phyloP scores from a whole-genome alignment of 2,797 vertebrate species.

The Chaetodon trifasciatus region DNA sequence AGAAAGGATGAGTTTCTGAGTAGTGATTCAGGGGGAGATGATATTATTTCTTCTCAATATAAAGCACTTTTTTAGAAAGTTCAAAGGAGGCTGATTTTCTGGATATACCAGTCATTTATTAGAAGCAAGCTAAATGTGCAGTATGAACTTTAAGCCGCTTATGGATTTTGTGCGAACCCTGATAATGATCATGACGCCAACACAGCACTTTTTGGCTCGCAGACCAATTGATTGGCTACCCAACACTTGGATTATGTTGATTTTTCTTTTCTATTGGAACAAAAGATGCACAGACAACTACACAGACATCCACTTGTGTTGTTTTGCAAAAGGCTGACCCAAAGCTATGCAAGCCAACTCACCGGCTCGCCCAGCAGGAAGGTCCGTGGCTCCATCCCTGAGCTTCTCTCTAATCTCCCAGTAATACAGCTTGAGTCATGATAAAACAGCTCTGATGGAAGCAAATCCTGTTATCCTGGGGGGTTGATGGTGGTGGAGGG shows the following conservation, averaged over 20 bases:
- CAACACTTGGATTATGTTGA: conserved; percentile 11
- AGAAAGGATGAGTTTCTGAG: neutral
- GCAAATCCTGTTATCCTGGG: conserved; percentile 77
- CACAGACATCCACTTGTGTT: conserved; percentile 24
- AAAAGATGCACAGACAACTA: conserved; percentile 18
- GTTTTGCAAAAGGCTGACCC: conserved; percentile 48
- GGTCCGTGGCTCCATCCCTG: conserved; percentile 64
- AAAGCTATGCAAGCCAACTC: conserved; percentile 33
- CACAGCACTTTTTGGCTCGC: conserved; percentile 25
- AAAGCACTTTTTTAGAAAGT: neutral
- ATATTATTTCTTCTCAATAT: neutral
- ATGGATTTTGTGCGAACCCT: conserved; percentile 15
- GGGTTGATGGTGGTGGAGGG: conserved; percentile 13
- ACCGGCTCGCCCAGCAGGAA: conserved; percentile 40
- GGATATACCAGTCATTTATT: neutral
- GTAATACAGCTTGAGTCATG: conserved; percentile 81
- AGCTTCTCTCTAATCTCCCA: conserved; percentile 74
- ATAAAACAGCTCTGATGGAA: conserved; percentile 79
- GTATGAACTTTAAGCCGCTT: conserved; percentile 17
- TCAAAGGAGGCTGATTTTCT: neutral
- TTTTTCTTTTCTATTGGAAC: conserved; percentile 17
- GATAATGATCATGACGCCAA: conserved; percentile 24
- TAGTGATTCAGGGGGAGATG: neutral
- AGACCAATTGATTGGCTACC: conserved; percentile 17
- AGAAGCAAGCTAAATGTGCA: neutral